Evolutionary conservation across 2,888 invertebrate species (phyloP).

Genomic region (Drosophila anceps): DNA sequence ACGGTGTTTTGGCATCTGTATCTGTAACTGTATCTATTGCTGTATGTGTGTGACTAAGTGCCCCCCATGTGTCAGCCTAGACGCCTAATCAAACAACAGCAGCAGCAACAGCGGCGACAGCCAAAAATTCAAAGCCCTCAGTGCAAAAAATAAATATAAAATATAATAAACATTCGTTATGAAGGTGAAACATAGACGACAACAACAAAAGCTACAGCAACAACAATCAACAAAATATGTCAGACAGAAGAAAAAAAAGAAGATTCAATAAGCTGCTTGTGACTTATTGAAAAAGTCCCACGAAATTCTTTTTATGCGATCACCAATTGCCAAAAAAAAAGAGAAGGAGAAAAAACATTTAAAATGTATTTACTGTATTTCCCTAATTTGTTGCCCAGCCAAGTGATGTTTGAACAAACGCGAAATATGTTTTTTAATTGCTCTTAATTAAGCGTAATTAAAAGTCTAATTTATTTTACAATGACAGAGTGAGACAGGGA

Average conservation of each 20-base stretch:
- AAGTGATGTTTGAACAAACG: constrained; percentile 27
- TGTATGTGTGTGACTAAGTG: constrained; percentile 43
- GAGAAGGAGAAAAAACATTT: constrained; percentile 18
- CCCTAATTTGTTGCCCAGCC: constrained; percentile 23
- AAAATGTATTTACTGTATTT: constrained; percentile 26
- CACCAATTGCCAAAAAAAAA: constrained; percentile 49
- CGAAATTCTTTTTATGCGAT: constrained; percentile 48
- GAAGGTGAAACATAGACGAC: constrained; percentile 43
- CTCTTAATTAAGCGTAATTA: constrained; percentile 63
- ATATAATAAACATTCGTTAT: constrained; percentile 71
- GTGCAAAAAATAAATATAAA: constrained; percentile 34
- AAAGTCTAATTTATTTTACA: constrained; percentile 31
- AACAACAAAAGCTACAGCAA: constrained; percentile 26
- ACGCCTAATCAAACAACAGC: constrained; percentile 73
- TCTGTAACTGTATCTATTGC: constrained; percentile 15
- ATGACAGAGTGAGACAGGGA: background rate
- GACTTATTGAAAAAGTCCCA: constrained; percentile 58
- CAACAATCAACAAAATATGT: constrained; percentile 10
- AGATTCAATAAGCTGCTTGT: constrained; percentile 40
- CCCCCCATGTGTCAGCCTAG: constrained; percentile 75
- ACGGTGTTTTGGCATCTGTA: constrained; percentile 30
- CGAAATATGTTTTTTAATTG: constrained; percentile 53
- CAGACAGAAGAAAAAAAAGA: constrained; percentile 18
- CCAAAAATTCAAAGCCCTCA: constrained; percentile 61
- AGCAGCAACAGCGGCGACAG: constrained; percentile 53